Evolutionary conservation across 2,113 vertebrate species (phyloP).

Genomic region (Ciconia stormi): DNA sequence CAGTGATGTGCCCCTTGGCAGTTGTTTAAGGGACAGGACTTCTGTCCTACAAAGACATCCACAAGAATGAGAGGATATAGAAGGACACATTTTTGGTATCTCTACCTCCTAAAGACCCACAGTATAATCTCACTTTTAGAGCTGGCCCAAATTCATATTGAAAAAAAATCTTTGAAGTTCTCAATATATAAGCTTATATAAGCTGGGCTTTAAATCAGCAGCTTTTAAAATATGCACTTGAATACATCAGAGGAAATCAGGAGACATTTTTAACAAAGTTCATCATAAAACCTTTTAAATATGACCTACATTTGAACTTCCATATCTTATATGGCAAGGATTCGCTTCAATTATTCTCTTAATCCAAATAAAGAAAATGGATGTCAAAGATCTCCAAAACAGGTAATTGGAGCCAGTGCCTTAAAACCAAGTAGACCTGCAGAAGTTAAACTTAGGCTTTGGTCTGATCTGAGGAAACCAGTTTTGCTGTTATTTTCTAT

Average conservation of each 20-base stretch:
- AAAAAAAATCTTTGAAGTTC: not conserved
- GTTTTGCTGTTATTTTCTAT: not conserved
- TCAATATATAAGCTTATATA: not conserved
- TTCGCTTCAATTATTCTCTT: conserved; percentile 56
- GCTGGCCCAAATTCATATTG: not conserved
- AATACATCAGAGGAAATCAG: conserved; percentile 52
- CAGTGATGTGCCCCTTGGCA: rapidly evolving
- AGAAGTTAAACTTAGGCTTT: not conserved
- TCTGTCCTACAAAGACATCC: not conserved
- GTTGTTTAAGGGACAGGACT: not conserved
- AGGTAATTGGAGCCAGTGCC: not conserved
- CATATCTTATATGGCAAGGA: conserved; percentile 5
- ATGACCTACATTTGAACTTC: conserved; percentile 42
- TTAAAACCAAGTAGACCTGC: not conserved
- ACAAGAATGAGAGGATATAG: not conserved
- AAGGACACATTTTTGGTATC: not conserved
- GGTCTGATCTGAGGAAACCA: not conserved
- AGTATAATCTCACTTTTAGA: not conserved
- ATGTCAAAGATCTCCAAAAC: conserved; percentile 33
- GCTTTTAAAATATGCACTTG: conserved; percentile 27
- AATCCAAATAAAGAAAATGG: conserved; percentile 43
- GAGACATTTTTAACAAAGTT: conserved; percentile 40
- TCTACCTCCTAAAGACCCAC: not conserved
- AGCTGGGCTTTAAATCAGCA: conserved; percentile 20
- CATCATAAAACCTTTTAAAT: conserved; percentile 48